Base-by-base conservation (phyloP, 2,888 invertebrate species). In the Sesamia inferens region DNA sequence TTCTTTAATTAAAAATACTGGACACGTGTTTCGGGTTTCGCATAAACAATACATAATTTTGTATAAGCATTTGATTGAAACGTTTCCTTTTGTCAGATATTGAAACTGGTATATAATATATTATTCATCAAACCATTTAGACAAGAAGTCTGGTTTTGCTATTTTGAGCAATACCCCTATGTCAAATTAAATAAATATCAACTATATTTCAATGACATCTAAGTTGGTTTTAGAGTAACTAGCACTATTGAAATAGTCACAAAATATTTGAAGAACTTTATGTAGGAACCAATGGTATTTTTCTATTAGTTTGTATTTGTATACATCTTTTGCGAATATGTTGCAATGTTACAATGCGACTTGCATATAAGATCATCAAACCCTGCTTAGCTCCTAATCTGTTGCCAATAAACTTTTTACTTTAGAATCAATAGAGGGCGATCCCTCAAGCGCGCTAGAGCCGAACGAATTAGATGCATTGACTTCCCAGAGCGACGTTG, bases 391-490 rank as follows among this genome's bases (percentile, higher is more conserved):
- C 51, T 51, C 8, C 8, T 51, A 51, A 44, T 31, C 16, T 31
- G 0, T 11, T 48, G 4, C 22, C 22, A 14, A 44, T 13, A 8
- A 54, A 48, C 67, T 61, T 61, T 61, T 63, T 68, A 5, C 6
- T 64, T 54, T 19, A 31, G n/a, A 70, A 77, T 71, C 77, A 64
- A 76, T 78, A 55, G 51, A 54, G 51, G n/a, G 39, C 24, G 63
- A 13, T 13, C 59, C 16, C 24, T 78, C 13, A 11, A 31, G 42
- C 24, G 61, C 72, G 13, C 44, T 58, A 62, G 10, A 42, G 31
- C 57, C 0, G 65, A 78, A 78, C 72, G 39, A 77, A 77, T 78
- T 78, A 77, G 72, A 77, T 72, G 78, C 72, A 77, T 57, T 72
- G 51, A 51, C 39, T 78, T 57, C n/a, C 44, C 11, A 6, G 57